Evolutionary conservation across 2,797 vertebrate species (phyloP).

Genomic region (Tokudaia muenninki): DNA sequence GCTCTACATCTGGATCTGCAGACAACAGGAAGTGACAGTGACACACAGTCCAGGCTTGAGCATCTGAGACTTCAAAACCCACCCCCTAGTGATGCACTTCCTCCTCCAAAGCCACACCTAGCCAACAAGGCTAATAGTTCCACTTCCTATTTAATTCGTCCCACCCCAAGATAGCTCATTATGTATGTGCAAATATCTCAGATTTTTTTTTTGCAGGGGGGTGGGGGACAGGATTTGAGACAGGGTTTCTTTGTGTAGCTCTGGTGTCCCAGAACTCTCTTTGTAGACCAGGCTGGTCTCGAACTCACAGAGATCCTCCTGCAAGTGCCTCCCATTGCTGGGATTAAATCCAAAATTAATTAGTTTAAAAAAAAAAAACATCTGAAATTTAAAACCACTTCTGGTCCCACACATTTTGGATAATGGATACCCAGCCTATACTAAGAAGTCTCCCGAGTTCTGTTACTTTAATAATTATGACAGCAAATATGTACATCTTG

Average conservation of each 20-base stretch:
- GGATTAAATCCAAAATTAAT: not conserved
- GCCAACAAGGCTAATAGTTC: not conserved
- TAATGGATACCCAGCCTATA: not conserved
- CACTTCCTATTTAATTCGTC: not conserved
- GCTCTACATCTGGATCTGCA: not conserved
- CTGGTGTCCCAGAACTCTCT: not conserved
- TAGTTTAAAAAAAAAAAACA: not conserved
- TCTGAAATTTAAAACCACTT: not conserved
- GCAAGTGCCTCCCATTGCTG: not conserved
- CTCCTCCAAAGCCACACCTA: not conserved
- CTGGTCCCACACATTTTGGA: not conserved
- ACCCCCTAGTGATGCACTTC: not conserved
- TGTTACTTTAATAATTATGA: not conserved
- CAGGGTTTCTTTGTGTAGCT: not conserved
- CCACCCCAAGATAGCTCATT: not conserved
- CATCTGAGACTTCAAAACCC: not conserved
- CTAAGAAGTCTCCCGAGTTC: slow-evolving; percentile 3
- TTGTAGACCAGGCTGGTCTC: not conserved
- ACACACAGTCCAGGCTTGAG: not conserved
- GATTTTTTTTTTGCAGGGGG: not conserved
- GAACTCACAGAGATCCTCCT: not conserved
- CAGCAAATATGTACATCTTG: slow-evolving; percentile 46
- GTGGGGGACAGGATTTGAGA: not conserved
- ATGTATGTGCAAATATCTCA: not conserved
- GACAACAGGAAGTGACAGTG: not conserved